A percentile compares a stretch with the other conserved stretches of the same genome.
phyloP scores from a whole-genome alignment of 2,888 invertebrate species.

The Mythimna pallens region DNA sequence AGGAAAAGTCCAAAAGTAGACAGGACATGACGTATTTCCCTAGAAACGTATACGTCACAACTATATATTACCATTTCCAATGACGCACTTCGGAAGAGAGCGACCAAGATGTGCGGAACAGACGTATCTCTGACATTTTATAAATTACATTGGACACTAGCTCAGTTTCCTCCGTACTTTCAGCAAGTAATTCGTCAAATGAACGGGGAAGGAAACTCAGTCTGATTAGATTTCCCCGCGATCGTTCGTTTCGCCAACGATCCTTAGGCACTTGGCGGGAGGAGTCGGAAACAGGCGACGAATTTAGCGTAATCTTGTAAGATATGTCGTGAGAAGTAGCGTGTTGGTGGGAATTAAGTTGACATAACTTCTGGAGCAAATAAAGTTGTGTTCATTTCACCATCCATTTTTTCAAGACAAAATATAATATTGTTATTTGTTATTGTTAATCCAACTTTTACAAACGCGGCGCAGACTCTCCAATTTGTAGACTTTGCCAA shows the following conservation, averaged over 20 bases:
- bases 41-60: slow-evolving; percentile 7
- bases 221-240: slow-evolving; percentile 56
- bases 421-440: slow-evolving; percentile 1
- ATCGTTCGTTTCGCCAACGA: slow-evolving; percentile 45
- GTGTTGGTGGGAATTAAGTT: slow-evolving; percentile 9
- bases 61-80: slow-evolving; percentile 29
- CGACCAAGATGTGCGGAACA: slow-evolving; percentile 13
- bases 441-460: neutral
- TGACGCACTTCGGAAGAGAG: slow-evolving; percentile 40
- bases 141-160: slow-evolving; percentile 38
- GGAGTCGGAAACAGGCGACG: slow-evolving; percentile 13
- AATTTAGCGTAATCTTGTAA: slow-evolving; percentile 28
- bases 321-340: slow-evolving; percentile 14
- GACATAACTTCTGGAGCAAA: neutral
- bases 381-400: neutral
- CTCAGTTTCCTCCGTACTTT: slow-evolving; percentile 30
- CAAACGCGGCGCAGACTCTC: slow-evolving; percentile 1
- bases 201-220: slow-evolving; percentile 31
- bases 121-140: slow-evolving; percentile 27
- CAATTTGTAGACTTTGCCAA: slow-evolving; percentile 36
- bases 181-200: slow-evolving; percentile 50
- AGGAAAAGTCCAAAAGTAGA: neutral
- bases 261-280: slow-evolving; percentile 20
- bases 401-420: neutral
- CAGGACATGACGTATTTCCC: slow-evolving; percentile 13